Conservation (phyloP, 1,140 invertebrate species). For the Heliconius hermathena region DNA sequence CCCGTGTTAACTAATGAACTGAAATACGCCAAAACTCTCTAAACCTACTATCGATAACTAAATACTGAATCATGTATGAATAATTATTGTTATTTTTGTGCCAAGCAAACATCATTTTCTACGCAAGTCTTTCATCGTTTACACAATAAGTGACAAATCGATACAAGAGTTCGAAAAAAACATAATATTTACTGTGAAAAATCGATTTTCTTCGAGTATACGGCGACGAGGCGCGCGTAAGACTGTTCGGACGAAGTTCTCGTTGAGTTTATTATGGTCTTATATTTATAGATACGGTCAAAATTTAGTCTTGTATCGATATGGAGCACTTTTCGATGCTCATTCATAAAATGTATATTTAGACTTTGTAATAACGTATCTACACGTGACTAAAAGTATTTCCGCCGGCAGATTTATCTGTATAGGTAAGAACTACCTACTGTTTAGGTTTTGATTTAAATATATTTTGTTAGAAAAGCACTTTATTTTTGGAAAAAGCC, state of each 20-base stretch:
- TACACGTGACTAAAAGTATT: constrained; percentile 2
- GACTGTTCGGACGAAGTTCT: constrained; percentile 56
- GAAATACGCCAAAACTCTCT: background rate
- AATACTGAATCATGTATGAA: background rate
- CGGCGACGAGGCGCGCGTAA: constrained; percentile 51
- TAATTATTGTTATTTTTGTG: background rate
- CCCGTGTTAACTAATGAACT: background rate
- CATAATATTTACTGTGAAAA: background rate
- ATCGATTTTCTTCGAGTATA: constrained; percentile 38
- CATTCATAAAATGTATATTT: constrained; percentile 32
- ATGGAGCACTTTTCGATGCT: constrained; percentile 37
- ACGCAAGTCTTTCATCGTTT: background rate
- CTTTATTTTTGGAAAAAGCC: background rate
- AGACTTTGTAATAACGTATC: background rate
- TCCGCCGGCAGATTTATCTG: background rate
- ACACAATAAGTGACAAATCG: background rate
- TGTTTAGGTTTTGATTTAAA: too few species aligned
- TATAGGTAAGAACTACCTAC: background rate
- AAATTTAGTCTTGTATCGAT: constrained; percentile 49
- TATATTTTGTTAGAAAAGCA: background rate
- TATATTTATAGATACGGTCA: constrained; percentile 67
- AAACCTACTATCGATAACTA: background rate
- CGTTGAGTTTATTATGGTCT: constrained; percentile 63
- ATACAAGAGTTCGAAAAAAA: background rate
- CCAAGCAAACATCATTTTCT: background rate